Evolutionary conservation across 1,140 invertebrate genomes (phyloP).

Genomic region (Brachionus manjavacas): DNA sequence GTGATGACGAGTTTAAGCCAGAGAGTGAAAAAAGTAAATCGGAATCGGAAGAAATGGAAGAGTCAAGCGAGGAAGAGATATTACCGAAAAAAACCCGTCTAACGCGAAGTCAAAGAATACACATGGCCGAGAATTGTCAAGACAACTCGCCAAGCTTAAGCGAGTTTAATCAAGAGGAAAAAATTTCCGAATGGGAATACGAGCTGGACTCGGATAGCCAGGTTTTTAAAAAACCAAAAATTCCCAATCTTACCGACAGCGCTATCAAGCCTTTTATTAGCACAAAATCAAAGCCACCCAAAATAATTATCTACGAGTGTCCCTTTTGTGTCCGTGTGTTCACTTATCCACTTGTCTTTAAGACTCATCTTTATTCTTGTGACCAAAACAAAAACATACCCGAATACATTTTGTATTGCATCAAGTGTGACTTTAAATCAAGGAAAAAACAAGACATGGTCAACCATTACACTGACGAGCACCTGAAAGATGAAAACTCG

Average conservation of each 20-base stretch:
- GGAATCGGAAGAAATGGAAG: not conserved
- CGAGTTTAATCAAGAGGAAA: not conserved
- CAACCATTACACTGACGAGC: slow-evolving; percentile 5
- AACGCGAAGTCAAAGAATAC: not conserved
- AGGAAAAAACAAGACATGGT: slow-evolving; percentile 41
- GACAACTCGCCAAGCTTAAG: not conserved
- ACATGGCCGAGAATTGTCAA: not conserved
- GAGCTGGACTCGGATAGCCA: slow-evolving; percentile 12
- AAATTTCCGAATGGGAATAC: slow-evolving; percentile 38
- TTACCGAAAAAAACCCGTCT: not conserved
- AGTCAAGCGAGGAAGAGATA: not conserved
- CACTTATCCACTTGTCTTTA: slow-evolving; percentile 20
- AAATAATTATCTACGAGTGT: slow-evolving; percentile 22
- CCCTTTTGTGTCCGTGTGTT: slow-evolving; percentile 3
- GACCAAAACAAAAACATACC: slow-evolving; percentile 25
- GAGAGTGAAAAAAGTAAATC: not conserved
- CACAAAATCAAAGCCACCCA: slow-evolving; percentile 6
- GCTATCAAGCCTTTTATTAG: slow-evolving; percentile 33
- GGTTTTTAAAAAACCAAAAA: not conserved
- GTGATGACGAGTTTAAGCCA: not conserved
- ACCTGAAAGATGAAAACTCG: not conserved
- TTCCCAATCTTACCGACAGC: slow-evolving; percentile 14
- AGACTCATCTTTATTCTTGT: slow-evolving; percentile 22
- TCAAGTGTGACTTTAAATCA: slow-evolving; percentile 6
- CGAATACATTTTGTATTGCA: slow-evolving; percentile 18